Evolutionary conservation across 2,797 vertebrate genomes (phyloP).

Genomic region (Thunnus albacares): DNA sequence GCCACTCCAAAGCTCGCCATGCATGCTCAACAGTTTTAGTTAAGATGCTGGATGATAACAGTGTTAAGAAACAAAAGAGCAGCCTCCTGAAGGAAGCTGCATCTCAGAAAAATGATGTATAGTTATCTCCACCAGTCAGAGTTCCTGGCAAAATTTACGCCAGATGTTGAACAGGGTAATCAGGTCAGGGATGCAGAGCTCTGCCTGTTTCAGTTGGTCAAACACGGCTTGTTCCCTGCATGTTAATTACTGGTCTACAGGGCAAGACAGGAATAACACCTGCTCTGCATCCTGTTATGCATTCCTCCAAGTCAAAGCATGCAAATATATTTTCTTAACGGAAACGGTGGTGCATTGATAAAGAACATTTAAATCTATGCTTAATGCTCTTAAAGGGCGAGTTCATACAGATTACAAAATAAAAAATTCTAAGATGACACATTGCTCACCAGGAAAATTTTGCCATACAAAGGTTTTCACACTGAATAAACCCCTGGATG

Average conservation of each 20-base stretch:
- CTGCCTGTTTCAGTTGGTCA: slow-evolving; percentile 43
- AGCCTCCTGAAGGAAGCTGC: slow-evolving; percentile 11
- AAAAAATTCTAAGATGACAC: too few relatives aligned
- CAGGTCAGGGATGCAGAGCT: slow-evolving; percentile 54
- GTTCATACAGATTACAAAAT: too few relatives aligned
- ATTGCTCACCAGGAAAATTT: too few relatives aligned
- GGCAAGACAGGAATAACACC: not conserved
- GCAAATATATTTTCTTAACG: not conserved
- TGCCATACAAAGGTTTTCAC: too few relatives aligned
- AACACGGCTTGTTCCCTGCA: slow-evolving; percentile 55
- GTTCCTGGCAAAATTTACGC: slow-evolving; percentile 29
- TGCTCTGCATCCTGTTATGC: slow-evolving; percentile 28
- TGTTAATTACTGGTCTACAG: slow-evolving; percentile 54
- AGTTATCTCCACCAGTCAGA: slow-evolving; percentile 62
- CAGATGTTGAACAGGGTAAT: slow-evolving; percentile 50
- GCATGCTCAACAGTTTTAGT: too few relatives aligned
- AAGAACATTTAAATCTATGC: not conserved
- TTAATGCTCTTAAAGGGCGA: too few relatives aligned
- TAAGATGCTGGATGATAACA: too few relatives aligned
- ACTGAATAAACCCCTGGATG: too few relatives aligned
- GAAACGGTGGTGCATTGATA: not conserved
- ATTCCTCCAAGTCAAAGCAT: slow-evolving; percentile 2
- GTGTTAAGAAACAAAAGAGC: slow-evolving; percentile 7
- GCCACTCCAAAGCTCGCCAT: too few relatives aligned
- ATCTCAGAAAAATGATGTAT: slow-evolving; percentile 25